Percentiles rank a stretch among this genome's conserved stretches.
phyloP scores from a whole-genome alignment of 2,888 invertebrate genomes.

The Gerris lacustris region DNA sequence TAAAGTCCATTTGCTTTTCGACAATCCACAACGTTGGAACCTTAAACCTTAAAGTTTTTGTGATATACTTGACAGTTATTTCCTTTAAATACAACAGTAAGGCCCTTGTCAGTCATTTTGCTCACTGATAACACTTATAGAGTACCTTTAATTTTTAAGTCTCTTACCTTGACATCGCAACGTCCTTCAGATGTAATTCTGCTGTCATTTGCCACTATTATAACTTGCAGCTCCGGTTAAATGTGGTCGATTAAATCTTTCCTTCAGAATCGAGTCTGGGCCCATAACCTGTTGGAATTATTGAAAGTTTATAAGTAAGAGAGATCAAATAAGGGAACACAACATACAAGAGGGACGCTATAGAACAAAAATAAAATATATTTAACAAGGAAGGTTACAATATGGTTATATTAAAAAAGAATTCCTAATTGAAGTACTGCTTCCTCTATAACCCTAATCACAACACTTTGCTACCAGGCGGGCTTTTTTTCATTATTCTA shows the following conservation, averaged over 20 bases:
- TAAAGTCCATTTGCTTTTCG: not conserved
- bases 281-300: no score
- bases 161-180: not conserved
- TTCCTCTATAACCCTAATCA: no score
- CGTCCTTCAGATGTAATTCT: not conserved
- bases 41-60: not conserved
- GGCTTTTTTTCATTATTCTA: no score
- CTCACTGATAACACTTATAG: constrained; percentile 6
- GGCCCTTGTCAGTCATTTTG: constrained; percentile 2
- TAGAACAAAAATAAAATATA: no score
- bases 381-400: no score
- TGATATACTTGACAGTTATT: constrained; percentile 2
- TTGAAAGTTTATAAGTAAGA: no score
- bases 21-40: not conserved
- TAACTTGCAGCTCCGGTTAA: not conserved
- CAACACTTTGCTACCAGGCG: no score
- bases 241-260: not conserved
- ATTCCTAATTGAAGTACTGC: no score
- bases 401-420: no score
- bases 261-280: no score
- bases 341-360: no score
- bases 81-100: constrained; percentile 1
- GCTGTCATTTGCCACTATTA: not conserved
- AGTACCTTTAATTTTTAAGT: not conserved
- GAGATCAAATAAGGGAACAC: no score